A percentile compares a stretch with the other conserved stretches of the same genome.
Evolutionary conservation across 1,140 invertebrate genomes (phyloP).

Genomic region (Panulirus ornatus): DNA sequence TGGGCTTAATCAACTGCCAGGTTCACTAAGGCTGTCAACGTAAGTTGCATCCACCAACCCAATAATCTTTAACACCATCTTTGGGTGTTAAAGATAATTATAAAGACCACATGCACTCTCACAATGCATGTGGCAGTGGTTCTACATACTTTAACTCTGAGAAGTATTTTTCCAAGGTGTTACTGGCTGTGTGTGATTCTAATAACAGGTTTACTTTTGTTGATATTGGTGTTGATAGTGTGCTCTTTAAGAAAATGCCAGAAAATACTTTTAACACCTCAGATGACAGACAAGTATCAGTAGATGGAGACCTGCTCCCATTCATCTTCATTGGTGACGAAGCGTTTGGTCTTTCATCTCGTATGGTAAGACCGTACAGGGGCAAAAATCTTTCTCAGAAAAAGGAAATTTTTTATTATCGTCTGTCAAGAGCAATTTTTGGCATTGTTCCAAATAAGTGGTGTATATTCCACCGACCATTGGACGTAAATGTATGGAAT

Average conservation of each 20-base stretch:
- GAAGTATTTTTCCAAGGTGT: conserved; percentile 52
- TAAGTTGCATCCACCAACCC: no score
- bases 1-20: conserved; percentile 53
- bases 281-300: conserved; percentile 8
- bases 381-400: conserved; percentile 18
- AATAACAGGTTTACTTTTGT: conserved; percentile 35
- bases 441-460: conserved; percentile 29
- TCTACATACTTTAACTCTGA: conserved; percentile 48
- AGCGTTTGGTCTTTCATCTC: conserved; percentile 30
- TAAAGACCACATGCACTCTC: no score
- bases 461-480: conserved; percentile 6
- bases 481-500: background rate
- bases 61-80: no score
- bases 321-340: conserved; percentile 22
- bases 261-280: conserved; percentile 36
- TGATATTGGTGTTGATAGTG: no score
- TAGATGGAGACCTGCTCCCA: conserved; percentile 24
- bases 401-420: conserved; percentile 39
- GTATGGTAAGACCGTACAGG: conserved; percentile 30
- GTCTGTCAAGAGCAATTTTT: conserved; percentile 25
- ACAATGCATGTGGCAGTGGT: conserved; percentile 27
- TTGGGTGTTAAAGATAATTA: no score
- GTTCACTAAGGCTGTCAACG: no score
- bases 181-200: conserved; percentile 41
- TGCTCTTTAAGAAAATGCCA: no score